phyloP scores from a whole-genome alignment of 2,888 invertebrate genomes.

The Rapana venosa region DNA sequence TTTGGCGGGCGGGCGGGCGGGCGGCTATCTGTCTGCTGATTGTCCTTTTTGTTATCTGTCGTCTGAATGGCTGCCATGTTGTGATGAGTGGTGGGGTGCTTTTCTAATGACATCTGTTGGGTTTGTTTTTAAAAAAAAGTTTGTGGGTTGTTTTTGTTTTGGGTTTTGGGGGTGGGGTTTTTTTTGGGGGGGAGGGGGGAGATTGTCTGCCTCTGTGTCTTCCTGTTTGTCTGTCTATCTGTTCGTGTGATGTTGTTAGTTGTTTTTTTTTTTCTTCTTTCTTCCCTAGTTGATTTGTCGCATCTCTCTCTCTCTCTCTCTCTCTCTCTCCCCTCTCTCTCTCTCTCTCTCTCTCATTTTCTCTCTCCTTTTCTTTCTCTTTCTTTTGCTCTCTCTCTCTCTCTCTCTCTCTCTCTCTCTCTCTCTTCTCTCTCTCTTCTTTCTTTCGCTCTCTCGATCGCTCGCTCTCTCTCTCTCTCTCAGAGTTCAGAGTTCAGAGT shows the following conservation, averaged over 20 bases:
- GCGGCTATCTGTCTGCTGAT: too few species aligned
- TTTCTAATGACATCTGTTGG: too few species aligned
- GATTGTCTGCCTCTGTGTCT: too few species aligned
- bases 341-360: neutral
- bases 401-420: neutral
- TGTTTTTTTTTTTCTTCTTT: neutral
- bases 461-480: neutral
- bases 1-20: too few species aligned
- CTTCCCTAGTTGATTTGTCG: neutral
- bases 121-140: too few species aligned
- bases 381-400: neutral
- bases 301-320: neutral
- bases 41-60: too few species aligned
- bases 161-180: too few species aligned
- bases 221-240: neutral
- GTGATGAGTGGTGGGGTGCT: too few species aligned
- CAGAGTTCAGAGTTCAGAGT: too few species aligned
- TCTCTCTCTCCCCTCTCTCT: neutral
- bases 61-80: too few species aligned
- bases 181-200: too few species aligned
- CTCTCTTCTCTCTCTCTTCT: conserved; percentile 1
- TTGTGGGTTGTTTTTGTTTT: too few species aligned
- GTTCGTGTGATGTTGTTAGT: neutral
- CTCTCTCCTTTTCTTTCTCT: neutral
- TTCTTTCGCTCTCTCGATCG: neutral